Evolutionary conservation across 1,140 invertebrate species (phyloP), one percentile per base, ranked within the genome.

Genomic region (Steinernema khuongi): DNA sequence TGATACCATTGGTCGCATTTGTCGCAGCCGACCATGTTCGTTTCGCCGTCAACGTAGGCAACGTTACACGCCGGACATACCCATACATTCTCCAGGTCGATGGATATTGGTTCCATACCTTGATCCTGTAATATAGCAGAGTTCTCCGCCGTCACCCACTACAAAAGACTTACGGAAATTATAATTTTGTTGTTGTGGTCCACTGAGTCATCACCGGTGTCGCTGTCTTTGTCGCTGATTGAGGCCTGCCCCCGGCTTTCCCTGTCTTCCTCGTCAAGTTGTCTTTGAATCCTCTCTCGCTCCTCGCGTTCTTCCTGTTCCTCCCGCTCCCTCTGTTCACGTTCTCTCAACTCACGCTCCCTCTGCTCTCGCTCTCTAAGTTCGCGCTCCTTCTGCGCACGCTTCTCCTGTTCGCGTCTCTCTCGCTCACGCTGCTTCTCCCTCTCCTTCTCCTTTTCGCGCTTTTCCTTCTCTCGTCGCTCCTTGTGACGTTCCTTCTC

Each of bases 11-110:
- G 28, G 67, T 81, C 71, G 79, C 79, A 81, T 0, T 17, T 22
- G 67, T 81, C 79, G 66, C 79, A 81, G 1, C 80, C 79, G 1
- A 81, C 71, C 79, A 82, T 82, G 41, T 81, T 77, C 2, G 74
- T 60, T n/a, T 76, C 79, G 1, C 81, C 79, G 31, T 81, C 79
- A 0, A 81, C 78, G 67, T 82, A 81, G 30, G 79, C 79, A 11
- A 81, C 79, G 4, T 31, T 75, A 31, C 79, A 81, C 4, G 41
- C 68, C n/a, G 79, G 79, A 41, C 79, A 81, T 22, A 81, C 76
- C 81, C 81, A 81, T 4, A 81, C 72, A 31, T 81, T 69, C 1
- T 79, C 79, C 33, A 29, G 26, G 17, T 44, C 72, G 32, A 30
- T 71, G 11, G 71, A 7, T n/a, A 50, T 71, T 14, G 67, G 0